Evolutionary conservation across 2,797 vertebrate species (phyloP).

Genomic region (Erpetoichthys calabaricus): DNA sequence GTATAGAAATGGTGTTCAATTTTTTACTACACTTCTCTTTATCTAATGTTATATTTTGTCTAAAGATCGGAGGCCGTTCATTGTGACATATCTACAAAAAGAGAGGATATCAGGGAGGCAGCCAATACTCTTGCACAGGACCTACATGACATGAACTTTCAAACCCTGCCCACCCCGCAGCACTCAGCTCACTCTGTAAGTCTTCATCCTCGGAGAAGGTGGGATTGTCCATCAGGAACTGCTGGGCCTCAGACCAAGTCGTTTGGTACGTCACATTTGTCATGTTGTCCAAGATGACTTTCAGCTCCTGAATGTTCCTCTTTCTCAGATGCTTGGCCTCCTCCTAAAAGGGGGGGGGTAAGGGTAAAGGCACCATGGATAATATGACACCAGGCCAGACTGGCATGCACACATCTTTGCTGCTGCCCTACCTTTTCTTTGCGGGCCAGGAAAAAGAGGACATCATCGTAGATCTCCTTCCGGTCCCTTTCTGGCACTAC

Average conservation of each 20-base stretch:
- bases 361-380: slow-evolving; percentile 3
- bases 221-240: slow-evolving; percentile 52
- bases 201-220: slow-evolving; percentile 50
- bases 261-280: slow-evolving; percentile 47
- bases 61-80: too few species aligned
- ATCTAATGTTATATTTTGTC: too few species aligned
- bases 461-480: slow-evolving; percentile 47
- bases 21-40: too few species aligned
- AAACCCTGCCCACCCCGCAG: too few species aligned
- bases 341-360: slow-evolving; percentile 24
- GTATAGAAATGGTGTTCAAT: too few species aligned
- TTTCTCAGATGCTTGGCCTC: slow-evolving; percentile 46
- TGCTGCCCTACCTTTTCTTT: slow-evolving; percentile 39
- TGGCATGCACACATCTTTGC: too few species aligned
- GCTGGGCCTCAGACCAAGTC: slow-evolving; percentile 50
- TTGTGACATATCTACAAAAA: too few species aligned
- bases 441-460: slow-evolving; percentile 48
- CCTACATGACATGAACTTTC: too few species aligned
- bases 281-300: slow-evolving; percentile 49
- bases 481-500: slow-evolving; percentile 44
- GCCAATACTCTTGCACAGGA: too few species aligned
- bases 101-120: too few species aligned
- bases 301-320: slow-evolving; percentile 47
- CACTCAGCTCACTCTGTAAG: slow-evolving; percentile 37
- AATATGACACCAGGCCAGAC: too few species aligned